Evolutionary conservation across 2,113 vertebrate genomes (phyloP).

Genomic region (Jacana jacana): DNA sequence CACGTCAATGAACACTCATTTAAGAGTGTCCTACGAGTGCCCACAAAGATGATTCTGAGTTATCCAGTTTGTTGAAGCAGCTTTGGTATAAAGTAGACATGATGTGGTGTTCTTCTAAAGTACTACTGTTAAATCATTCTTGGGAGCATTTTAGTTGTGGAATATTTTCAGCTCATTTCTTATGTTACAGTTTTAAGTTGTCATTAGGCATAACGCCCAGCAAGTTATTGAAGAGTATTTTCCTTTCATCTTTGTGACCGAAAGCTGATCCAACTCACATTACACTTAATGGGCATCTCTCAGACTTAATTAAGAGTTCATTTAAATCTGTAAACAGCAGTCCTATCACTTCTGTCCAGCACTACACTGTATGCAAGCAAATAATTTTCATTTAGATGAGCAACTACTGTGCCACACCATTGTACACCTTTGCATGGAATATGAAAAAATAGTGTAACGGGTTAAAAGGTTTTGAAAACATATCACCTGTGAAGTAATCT

Average conservation of each 20-base stretch:
- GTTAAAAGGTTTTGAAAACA: neutral
- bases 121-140: neutral
- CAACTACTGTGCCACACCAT: neutral
- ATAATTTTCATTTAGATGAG: neutral
- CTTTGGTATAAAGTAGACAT: neutral
- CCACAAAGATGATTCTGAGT: neutral
- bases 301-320: slow-evolving; percentile 6
- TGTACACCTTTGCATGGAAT: neutral
- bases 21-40: neutral
- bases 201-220: neutral
- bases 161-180: neutral
- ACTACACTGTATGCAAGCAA: neutral
- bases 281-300: neutral
- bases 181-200: neutral
- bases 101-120: neutral
- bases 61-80: neutral
- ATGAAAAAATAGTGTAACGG: neutral
- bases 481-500: neutral
- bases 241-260: neutral
- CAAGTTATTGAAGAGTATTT: neutral
- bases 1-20: neutral
- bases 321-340: neutral
- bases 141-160: neutral
- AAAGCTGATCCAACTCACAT: neutral
- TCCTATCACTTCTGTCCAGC: neutral